Evolutionary conservation across 1,140 invertebrate species (phyloP).

Genomic region (Zelostemma sp.): DNA sequence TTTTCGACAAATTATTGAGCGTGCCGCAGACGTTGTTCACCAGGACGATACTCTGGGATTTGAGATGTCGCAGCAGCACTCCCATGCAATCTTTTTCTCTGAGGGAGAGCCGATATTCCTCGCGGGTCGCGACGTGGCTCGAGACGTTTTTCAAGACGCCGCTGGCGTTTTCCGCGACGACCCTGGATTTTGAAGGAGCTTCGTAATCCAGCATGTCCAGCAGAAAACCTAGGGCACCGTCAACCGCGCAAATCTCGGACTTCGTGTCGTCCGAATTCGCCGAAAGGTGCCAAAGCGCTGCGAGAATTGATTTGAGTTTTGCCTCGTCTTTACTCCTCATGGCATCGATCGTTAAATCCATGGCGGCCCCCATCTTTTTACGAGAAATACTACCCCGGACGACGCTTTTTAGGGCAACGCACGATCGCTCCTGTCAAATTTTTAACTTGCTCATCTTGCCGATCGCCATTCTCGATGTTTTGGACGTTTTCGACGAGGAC

Average conservation of each 20-base stretch:
- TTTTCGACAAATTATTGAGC: slow-evolving; percentile 91
- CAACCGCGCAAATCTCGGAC: slow-evolving; percentile 88
- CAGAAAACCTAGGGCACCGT: slow-evolving; percentile 86
- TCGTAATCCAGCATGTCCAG: slow-evolving; percentile 88
- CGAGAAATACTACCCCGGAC: too few species aligned
- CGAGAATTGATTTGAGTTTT: slow-evolving; percentile 91
- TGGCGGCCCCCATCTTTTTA: slow-evolving; percentile 84
- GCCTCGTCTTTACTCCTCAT: slow-evolving; percentile 91
- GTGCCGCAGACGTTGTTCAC: slow-evolving; percentile 95
- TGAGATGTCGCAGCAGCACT: slow-evolving; percentile 88
- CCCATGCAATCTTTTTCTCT: slow-evolving; percentile 86
- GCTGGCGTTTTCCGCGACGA: slow-evolving; percentile 93
- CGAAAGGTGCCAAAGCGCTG: slow-evolving; percentile 93
- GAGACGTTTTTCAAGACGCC: slow-evolving; percentile 93
- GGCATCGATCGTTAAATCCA: slow-evolving; percentile 82
- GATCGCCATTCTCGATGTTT: too few species aligned
- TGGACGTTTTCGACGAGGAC: too few species aligned
- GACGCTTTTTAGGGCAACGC: too few species aligned
- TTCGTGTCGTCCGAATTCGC: slow-evolving; percentile 93
- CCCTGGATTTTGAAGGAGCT: slow-evolving; percentile 83
- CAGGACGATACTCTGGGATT: slow-evolving; percentile 90
- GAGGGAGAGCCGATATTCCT: slow-evolving; percentile 87
- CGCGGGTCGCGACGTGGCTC: slow-evolving; percentile 87
- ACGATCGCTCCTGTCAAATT: too few species aligned
- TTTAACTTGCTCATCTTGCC: too few species aligned